Conservation (phyloP, 2,888 invertebrate genomes). For the Gisinianus flammeolus region DNA sequence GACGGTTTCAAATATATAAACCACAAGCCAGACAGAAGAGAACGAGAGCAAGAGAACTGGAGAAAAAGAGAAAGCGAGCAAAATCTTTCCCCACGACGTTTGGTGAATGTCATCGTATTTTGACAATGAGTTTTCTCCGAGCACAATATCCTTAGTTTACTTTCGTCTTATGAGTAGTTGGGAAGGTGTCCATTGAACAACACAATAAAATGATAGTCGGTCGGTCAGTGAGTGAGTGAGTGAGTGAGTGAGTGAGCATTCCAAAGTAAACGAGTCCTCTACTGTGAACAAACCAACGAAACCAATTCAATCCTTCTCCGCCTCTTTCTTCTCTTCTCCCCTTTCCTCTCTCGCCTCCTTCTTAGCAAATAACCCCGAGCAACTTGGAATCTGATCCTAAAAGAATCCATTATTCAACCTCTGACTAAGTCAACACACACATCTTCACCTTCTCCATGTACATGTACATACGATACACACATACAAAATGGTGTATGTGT, state of each 20-base stretch:
- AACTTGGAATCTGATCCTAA: slow-evolving; percentile 20
- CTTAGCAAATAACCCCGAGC: slow-evolving; percentile 26
- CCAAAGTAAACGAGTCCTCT: slow-evolving; percentile 9
- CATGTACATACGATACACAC: not conserved
- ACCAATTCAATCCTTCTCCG: slow-evolving; percentile 19
- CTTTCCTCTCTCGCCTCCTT: not conserved
- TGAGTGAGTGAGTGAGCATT: not conserved
- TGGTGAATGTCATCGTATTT: too few species aligned
- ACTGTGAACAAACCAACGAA: not conserved
- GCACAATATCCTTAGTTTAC: too few species aligned
- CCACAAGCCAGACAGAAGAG: too few species aligned
- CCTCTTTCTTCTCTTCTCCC: not conserved
- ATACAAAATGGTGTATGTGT: not conserved
- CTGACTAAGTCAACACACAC: slow-evolving; percentile 8
- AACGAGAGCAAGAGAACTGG: not conserved
- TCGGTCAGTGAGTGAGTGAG: not conserved
- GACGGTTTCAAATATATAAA: too few species aligned
- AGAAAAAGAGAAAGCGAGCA: not conserved
- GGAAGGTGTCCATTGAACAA: too few species aligned
- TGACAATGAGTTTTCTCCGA: too few species aligned
- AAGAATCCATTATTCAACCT: slow-evolving; percentile 28
- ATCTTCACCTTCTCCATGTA: not conserved
- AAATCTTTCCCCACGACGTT: not conserved
- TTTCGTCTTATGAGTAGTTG: too few species aligned
- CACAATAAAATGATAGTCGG: not conserved